phyloP scores from a whole-genome alignment of 2,797 vertebrate species.

The Falco naumanni region DNA sequence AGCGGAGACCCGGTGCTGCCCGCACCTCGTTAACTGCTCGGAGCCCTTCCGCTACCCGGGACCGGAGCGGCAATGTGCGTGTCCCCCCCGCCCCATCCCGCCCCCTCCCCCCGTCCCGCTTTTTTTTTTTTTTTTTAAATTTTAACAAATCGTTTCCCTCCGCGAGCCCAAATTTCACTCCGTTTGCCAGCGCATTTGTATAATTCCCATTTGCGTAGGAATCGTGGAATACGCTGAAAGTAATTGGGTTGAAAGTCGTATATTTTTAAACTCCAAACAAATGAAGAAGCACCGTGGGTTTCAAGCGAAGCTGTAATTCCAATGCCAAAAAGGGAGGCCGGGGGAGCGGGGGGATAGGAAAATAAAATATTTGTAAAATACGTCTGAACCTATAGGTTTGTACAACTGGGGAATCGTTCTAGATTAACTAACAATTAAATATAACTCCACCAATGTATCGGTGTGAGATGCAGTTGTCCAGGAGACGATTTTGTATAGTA shows the following conservation, averaged over 20 bases:
- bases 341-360: neutral
- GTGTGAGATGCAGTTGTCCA: constrained; percentile 93
- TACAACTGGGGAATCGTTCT: constrained; percentile 87
- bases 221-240: constrained; percentile 43
- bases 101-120: too few relatives aligned
- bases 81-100: neutral
- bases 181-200: constrained; percentile 46
- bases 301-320: constrained; percentile 70
- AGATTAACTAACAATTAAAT: constrained; percentile 87
- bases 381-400: constrained; percentile 80
- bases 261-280: constrained; percentile 58
- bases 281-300: constrained; percentile 64
- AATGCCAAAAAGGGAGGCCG: constrained; percentile 70
- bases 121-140: neutral
- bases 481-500: constrained; percentile 99
- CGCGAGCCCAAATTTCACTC: neutral
- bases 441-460: constrained; percentile 84
- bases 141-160: neutral
- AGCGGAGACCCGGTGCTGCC: constrained; percentile 38
- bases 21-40: constrained; percentile 18
- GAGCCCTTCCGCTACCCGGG: constrained; percentile 37
- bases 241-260: constrained; percentile 40
- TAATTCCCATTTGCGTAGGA: constrained; percentile 56
- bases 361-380: constrained; percentile 76
- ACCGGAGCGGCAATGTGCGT: constrained; percentile 4